Conservation (phyloP, 2,113 vertebrate species). For the Myrmecobius fasciatus region DNA sequence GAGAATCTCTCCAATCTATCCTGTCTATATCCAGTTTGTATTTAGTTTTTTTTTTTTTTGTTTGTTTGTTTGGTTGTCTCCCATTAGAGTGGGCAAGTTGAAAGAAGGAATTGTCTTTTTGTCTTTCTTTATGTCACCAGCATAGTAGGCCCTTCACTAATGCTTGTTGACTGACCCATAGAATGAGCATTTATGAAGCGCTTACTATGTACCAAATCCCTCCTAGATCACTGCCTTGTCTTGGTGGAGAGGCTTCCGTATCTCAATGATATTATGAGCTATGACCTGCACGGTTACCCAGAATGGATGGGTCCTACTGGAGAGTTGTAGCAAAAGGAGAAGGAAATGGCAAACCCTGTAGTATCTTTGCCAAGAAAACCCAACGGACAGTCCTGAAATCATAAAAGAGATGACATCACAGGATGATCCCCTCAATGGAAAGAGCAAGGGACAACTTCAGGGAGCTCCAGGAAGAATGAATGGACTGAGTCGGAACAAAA, state of each 20-base stretch:
- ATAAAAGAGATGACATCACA: background rate
- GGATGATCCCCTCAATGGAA: background rate
- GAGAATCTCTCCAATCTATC: background rate
- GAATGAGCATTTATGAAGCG: background rate
- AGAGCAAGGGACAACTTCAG: background rate
- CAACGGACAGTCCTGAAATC: background rate
- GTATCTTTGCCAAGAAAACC: background rate
- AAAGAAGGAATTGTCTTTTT: background rate
- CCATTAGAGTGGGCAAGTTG: background rate
- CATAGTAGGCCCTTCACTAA: background rate
- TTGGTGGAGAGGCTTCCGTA: background rate
- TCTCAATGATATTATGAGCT: too few species aligned
- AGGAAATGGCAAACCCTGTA: background rate
- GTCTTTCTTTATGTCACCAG: background rate
- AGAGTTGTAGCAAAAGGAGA: background rate
- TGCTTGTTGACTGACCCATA: background rate
- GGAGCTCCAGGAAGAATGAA: background rate
- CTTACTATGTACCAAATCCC: background rate
- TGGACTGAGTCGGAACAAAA: background rate
- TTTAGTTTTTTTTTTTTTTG: background rate
- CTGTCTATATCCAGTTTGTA: background rate
- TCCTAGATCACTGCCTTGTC: background rate
- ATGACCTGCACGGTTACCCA: too few species aligned
- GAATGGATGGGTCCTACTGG: too few species aligned
- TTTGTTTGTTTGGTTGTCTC: background rate